Conservation (phyloP, 2,113 vertebrate genomes). For the Cottus gobio region DNA sequence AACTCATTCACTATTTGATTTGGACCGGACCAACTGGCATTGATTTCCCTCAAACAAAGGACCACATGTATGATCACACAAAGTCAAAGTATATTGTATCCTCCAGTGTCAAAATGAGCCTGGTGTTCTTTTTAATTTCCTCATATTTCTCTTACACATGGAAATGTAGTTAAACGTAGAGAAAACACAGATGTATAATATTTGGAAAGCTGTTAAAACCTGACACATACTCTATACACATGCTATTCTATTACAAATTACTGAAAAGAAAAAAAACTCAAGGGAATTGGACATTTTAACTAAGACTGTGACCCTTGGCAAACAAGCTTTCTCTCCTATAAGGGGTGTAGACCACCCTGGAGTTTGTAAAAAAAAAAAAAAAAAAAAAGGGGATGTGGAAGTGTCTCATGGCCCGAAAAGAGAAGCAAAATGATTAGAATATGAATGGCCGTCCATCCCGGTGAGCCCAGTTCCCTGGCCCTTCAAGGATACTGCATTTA, state of each 20-base stretch:
- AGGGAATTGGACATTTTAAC: background rate
- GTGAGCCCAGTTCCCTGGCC: slow-evolving; percentile 35
- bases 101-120: slow-evolving; percentile 1
- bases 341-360: slow-evolving; percentile 44
- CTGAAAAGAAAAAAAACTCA: background rate
- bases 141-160: slow-evolving; percentile 45
- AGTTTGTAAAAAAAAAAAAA: slow-evolving; percentile 23
- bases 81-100: slow-evolving; percentile 12
- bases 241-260: background rate
- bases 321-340: background rate
- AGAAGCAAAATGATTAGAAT: slow-evolving; percentile 65
- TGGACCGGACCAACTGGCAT: slow-evolving; percentile 28
- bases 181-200: slow-evolving; percentile 24
- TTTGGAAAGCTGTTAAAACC: slow-evolving; percentile 28
- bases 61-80: slow-evolving; percentile 43
- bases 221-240: background rate
- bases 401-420: slow-evolving; percentile 5
- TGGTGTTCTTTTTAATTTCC: background rate
- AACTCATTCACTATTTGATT: slow-evolving; percentile 32
- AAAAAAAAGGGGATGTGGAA: slow-evolving; percentile 18
- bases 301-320: slow-evolving; percentile 1
- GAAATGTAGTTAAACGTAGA: slow-evolving; percentile 21
- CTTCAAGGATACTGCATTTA: slow-evolving; percentile 64
- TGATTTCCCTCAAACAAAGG: slow-evolving; percentile 36
- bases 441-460: slow-evolving; percentile 65